phyloP scores from a whole-genome alignment of 1,140 invertebrate genomes.

The Sesamia nonagrioides region DNA sequence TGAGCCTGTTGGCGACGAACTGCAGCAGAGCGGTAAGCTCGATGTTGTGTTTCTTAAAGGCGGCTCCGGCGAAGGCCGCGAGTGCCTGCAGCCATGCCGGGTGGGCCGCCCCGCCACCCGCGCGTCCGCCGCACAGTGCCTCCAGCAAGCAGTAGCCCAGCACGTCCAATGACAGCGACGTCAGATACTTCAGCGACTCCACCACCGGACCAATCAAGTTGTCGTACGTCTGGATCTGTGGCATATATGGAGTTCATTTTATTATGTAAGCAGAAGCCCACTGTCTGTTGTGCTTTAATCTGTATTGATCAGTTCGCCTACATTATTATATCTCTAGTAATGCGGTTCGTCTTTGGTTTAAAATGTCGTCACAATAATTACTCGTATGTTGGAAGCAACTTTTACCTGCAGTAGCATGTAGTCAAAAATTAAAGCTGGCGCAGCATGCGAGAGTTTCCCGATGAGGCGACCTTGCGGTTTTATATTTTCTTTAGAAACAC shows the following conservation, averaged over 20 bases:
- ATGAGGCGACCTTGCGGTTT: constrained; percentile 98
- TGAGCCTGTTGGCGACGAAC: constrained; percentile 99
- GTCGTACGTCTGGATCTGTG: constrained; percentile 99
- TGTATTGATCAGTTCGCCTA: too few species aligned
- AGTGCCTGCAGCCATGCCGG: constrained; percentile 98
- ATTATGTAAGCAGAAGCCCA: too few species aligned
- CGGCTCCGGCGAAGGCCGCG: constrained; percentile 97
- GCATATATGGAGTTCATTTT: constrained; percentile 63
- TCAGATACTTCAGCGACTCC: constrained; percentile 99
- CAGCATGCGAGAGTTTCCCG: constrained; percentile 98
- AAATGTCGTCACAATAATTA: too few species aligned
- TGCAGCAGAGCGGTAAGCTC: constrained; percentile 98
- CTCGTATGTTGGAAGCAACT: background rate
- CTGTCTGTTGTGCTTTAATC: too few species aligned
- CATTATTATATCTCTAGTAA: too few species aligned
- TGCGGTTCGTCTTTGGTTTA: background rate
- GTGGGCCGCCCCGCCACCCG: constrained; percentile 97
- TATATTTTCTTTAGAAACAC: constrained; percentile 99
- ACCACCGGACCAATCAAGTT: constrained; percentile 99
- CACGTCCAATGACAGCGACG: constrained; percentile 98
- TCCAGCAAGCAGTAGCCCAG: constrained; percentile 98
- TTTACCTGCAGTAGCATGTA: constrained; percentile 95
- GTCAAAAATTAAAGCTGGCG: constrained; percentile 98
- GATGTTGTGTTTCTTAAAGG: constrained; percentile 99
- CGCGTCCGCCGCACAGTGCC: constrained; percentile 93